These are phyloP conservation scores for Oncorhynchus tshawytscha DNA, from an alignment of 2,113 vertebrate species.

Conservation along the genomic window DNA sequence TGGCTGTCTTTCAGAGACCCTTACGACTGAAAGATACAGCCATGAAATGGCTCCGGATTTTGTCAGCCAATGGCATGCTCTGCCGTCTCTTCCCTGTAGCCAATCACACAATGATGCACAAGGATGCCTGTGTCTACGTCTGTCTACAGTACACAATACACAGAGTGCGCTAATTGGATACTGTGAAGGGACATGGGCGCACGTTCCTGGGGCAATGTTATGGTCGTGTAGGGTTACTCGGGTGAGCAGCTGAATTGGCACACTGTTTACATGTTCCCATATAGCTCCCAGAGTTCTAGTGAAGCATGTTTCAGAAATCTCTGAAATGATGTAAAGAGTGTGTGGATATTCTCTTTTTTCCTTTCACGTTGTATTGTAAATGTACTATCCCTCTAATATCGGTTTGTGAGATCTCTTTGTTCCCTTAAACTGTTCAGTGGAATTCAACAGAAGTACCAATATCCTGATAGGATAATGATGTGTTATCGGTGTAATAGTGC, in stretches of 20 bases:
- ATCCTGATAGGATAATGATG: too few relatives aligned
- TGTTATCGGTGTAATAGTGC: background rate
- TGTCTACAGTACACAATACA: conserved; percentile 1
- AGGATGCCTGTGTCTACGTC: background rate
- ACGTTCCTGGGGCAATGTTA: conserved; percentile 15
- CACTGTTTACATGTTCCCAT: conserved; percentile 11
- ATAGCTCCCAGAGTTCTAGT: background rate
- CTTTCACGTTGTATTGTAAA: too few relatives aligned
- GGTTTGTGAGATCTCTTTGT: too few relatives aligned
- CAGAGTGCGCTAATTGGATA: conserved; percentile 45
- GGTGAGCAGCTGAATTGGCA: conserved; percentile 48
- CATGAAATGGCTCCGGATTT: conserved; percentile 64
- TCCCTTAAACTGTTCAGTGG: too few relatives aligned
- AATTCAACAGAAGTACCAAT: too few relatives aligned
- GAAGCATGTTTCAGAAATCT: background rate
- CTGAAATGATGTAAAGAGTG: too few relatives aligned
- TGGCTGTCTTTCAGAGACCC: conserved; percentile 36
- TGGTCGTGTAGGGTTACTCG: conserved; percentile 54
- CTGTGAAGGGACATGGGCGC: conserved; percentile 14
- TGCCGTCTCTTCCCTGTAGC: conserved; percentile 13
- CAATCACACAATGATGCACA: conserved; percentile 31
- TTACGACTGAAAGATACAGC: conserved; percentile 16
- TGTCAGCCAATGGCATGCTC: conserved; percentile 40
- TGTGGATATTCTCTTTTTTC: too few relatives aligned
- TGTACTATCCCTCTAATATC: too few relatives aligned